phyloP scores from a whole-genome alignment of 2,888 invertebrate genomes.

The Malacosoma neustria region DNA sequence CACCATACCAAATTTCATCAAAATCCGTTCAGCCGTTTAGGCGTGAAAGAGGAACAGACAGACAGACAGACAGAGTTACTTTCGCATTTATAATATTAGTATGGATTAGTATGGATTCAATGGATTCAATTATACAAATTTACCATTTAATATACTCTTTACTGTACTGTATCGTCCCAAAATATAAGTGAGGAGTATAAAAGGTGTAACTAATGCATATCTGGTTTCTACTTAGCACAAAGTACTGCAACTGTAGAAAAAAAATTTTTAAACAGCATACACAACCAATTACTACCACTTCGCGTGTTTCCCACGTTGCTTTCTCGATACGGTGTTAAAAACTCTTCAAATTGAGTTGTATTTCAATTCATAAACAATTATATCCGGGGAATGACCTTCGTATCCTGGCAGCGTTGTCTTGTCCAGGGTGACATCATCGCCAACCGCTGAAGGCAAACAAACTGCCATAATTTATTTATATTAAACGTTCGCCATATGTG shows the following conservation, averaged over 20 bases:
- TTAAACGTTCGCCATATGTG: slow-evolving; percentile 19
- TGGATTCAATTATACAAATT: too few species aligned
- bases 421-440: slow-evolving; percentile 28
- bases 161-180: too few species aligned
- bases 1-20: too few species aligned
- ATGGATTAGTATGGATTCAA: too few species aligned
- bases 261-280: not conserved
- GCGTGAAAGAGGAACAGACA: too few species aligned
- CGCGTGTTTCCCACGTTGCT: not conserved
- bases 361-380: not conserved
- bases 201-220: too few species aligned
- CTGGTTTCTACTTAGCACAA: not conserved
- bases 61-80: too few species aligned
- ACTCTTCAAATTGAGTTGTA: not conserved
- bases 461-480: slow-evolving; percentile 21
- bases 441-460: slow-evolving; percentile 12
- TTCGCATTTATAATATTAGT: too few species aligned
- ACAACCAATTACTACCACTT: not conserved
- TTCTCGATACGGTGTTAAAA: not conserved
- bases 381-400: slow-evolving; percentile 12
- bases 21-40: too few species aligned
- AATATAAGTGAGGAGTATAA: too few species aligned
- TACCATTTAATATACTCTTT: too few species aligned
- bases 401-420: slow-evolving; percentile 21
- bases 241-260: not conserved